Conservation (phyloP, 2,113 vertebrate species). For the Puntigrus tetrazona region DNA sequence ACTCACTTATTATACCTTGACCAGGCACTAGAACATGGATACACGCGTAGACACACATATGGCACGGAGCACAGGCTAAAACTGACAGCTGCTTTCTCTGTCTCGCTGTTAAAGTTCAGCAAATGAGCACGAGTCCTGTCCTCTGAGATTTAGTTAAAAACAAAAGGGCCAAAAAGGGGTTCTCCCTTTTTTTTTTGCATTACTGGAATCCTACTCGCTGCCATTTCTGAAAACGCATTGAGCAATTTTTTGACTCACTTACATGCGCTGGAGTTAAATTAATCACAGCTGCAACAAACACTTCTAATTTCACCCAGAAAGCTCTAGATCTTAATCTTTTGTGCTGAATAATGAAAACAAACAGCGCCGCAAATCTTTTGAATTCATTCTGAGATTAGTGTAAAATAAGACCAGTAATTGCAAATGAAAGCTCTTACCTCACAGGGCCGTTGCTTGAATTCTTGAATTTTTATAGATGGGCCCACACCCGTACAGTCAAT, state of each 20-base stretch:
- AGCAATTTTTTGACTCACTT: slow-evolving; percentile 33
- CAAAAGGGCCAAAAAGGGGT: slow-evolving; percentile 42
- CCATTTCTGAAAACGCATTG: slow-evolving; percentile 14
- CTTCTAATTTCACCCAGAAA: not conserved
- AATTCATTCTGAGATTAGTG: slow-evolving; percentile 1
- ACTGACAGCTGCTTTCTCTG: slow-evolving; percentile 33
- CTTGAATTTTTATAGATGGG: not conserved
- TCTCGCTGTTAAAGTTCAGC: slow-evolving; percentile 41
- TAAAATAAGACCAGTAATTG: not conserved
- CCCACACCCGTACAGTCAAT: not conserved
- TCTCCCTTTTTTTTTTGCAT: slow-evolving; percentile 52
- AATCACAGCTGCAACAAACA: slow-evolving; percentile 35
- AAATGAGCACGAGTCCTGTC: slow-evolving; percentile 36
- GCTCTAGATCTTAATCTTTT: not conserved
- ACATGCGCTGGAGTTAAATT: not conserved
- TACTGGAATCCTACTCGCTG: slow-evolving; percentile 37
- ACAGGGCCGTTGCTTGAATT: not conserved
- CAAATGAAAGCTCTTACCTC: not conserved
- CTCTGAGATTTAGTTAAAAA: slow-evolving; percentile 16
- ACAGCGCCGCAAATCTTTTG: slow-evolving; percentile 5
- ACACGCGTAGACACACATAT: slow-evolving; percentile 34
- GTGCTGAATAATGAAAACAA: slow-evolving; percentile 21
- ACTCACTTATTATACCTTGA: slow-evolving; percentile 58
- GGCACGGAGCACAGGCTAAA: not conserved
- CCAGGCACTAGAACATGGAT: slow-evolving; percentile 43